Evolutionary conservation across 2,888 invertebrate species (phyloP).

Genomic region (Stramonita haemastoma): DNA sequence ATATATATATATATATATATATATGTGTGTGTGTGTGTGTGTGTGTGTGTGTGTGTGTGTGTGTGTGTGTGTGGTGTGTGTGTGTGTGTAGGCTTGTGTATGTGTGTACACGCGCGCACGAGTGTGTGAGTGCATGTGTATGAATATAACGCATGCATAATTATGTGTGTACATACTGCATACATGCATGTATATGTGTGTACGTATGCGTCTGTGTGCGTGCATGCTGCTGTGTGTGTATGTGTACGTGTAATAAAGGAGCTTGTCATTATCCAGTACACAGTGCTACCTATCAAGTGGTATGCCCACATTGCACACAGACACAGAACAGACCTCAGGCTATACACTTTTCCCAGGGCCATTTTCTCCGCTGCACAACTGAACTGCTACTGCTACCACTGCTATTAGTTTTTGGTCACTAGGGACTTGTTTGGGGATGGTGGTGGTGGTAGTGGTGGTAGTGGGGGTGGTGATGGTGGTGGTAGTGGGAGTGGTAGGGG

Average conservation of each 20-base stretch:
- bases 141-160: too few species aligned
- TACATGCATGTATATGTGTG: background rate
- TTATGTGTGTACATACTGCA: background rate
- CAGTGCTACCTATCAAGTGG: background rate
- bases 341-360: too few species aligned
- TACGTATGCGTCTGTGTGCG: background rate
- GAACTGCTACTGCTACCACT: too few species aligned
- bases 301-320: too few species aligned
- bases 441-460: background rate
- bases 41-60: too few species aligned
- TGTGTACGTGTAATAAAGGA: background rate
- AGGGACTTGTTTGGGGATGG: background rate
- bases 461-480: background rate
- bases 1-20: background rate
- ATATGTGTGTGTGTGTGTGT: too few species aligned
- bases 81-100: slow-evolving; percentile 11
- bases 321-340: too few species aligned
- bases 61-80: too few species aligned
- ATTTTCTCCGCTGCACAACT: too few species aligned
- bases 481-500: too few species aligned
- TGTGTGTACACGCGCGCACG: background rate
- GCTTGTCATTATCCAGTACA: background rate
- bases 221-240: too few species aligned
- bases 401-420: background rate
- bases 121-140: background rate